Base-by-base conservation (phyloP, 2,113 vertebrate species). In the Pygoscelis antarcticus region DNA sequence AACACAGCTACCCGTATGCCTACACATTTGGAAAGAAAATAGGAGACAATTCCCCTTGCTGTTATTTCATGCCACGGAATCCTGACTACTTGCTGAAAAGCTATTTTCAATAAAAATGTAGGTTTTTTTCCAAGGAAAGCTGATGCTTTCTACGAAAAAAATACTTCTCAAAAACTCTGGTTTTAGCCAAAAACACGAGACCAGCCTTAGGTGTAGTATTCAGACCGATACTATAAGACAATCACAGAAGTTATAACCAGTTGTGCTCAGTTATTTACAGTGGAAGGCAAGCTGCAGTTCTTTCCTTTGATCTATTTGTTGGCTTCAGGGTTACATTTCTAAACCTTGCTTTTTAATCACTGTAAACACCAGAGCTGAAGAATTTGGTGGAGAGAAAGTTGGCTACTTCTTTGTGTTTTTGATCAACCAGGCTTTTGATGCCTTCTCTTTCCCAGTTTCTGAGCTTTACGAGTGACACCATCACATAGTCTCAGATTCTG, bases 321-420 rank as follows among this genome's bases (percentile, higher is more conserved):
- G 95, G 88, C 88, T 93, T 80, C 79, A 68, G 88, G 76, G 94
- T 66, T 92, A 82, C 54, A 40, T 91, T 96, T 81, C 80, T 77
- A 74, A 97, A 70, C 66, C 61, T 58, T 16, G 58, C 61, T 66
- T 95, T 85, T 94, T 74, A 89, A 94, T 96, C 86, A 76, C 66
- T 72, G 66, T 44, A 95, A 91, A 91, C 75, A 83, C 20, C 46
- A 87, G 93, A 87, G 49, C 81, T 80, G 81, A 94, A 87, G 80
- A 95, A 89, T 66, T 54, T 62, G 44, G 47, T 82, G 80, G 65
- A 84, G 76, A 90, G 47, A 92, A 96, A 93, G 71, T 4, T 89
- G 72, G 74, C 96, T 34, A 13, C 74, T 52, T 36, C 82, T 89
- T 79, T 21, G 78, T 69, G 70, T 3, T 82, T 90, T 87, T 72